A percentile compares a stretch with the other conserved stretches of the same genome.
Evolutionary conservation across 2,113 vertebrate genomes (phyloP).

Genomic region (Stercorarius parasiticus): DNA sequence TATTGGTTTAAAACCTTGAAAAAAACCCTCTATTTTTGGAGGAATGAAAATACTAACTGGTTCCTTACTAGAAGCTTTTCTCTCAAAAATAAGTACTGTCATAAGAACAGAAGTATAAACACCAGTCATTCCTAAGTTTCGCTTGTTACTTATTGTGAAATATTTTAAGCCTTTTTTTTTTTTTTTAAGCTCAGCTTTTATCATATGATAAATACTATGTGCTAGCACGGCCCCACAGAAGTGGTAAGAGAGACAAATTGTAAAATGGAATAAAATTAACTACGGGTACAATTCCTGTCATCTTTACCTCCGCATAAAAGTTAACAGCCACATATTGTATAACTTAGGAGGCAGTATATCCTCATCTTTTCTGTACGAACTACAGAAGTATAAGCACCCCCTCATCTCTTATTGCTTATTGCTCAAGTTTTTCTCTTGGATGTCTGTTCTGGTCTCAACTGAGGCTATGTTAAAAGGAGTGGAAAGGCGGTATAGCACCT

Average conservation of each 20-base stretch:
- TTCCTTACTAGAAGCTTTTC: not conserved
- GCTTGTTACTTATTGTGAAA: not conserved
- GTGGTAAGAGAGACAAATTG: not conserved
- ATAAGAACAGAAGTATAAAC: not conserved
- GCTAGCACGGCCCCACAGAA: not conserved
- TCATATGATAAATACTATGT: not conserved
- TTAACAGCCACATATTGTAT: not conserved
- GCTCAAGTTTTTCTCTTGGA: not conserved
- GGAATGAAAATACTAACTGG: not conserved
- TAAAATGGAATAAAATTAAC: not conserved
- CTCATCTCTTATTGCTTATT: not conserved
- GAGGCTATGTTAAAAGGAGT: not conserved
- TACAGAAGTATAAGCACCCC: not conserved
- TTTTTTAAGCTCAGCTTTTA: not conserved
- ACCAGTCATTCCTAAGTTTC: not conserved
- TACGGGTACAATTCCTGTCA: not conserved
- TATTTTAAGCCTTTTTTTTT: not conserved
- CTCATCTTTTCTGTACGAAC: not conserved
- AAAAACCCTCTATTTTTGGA: not conserved
- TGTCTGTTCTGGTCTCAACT: not conserved
- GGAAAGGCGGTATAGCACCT: not conserved
- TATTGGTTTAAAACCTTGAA: not conserved
- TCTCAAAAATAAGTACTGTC: not conserved
- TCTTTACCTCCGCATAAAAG: not conserved
- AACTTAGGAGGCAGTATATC: not conserved